phyloP scores from a whole-genome alignment of 1,140 invertebrate genomes.

The Hylaeus volcanicus region DNA sequence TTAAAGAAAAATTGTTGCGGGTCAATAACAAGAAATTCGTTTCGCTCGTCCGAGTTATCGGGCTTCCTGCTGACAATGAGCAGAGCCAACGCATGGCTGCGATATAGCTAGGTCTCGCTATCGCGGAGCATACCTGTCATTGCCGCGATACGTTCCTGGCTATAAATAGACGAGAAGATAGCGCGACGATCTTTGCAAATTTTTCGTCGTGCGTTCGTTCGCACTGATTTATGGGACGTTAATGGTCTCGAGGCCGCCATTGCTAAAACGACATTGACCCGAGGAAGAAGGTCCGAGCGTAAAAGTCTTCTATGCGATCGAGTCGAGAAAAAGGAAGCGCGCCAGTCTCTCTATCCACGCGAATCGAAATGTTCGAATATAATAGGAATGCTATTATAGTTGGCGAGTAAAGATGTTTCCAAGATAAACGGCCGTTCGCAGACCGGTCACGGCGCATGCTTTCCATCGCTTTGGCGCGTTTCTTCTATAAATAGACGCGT shows the following conservation, averaged over 20 bases:
- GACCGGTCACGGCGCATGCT: not conserved
- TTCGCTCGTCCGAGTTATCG: not conserved
- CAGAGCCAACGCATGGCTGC: not conserved
- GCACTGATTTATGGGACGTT: not conserved
- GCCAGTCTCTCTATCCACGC: too few relatives aligned
- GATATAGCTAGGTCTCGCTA: not conserved
- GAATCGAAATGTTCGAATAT: too few relatives aligned
- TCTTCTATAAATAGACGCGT: conserved; percentile 38
- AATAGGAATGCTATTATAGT: too few relatives aligned
- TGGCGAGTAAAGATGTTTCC: too few relatives aligned
- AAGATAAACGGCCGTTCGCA: not conserved
- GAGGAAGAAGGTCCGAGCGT: too few relatives aligned
- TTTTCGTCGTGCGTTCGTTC: not conserved
- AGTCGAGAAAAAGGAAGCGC: too few relatives aligned
- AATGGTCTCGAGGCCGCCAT: too few relatives aligned
- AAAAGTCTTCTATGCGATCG: too few relatives aligned
- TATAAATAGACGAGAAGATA: conserved; percentile 29
- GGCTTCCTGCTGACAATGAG: not conserved
- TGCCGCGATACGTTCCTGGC: not conserved
- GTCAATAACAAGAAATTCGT: not conserved
- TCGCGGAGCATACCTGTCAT: conserved; percentile 21
- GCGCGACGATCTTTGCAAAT: not conserved
- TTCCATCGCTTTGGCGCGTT: conserved; percentile 8
- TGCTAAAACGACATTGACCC: too few relatives aligned
- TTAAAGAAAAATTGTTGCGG: too few relatives aligned